Evolutionary conservation across 2,113 vertebrate genomes (phyloP).

Genomic region (Egretta garzetta): DNA sequence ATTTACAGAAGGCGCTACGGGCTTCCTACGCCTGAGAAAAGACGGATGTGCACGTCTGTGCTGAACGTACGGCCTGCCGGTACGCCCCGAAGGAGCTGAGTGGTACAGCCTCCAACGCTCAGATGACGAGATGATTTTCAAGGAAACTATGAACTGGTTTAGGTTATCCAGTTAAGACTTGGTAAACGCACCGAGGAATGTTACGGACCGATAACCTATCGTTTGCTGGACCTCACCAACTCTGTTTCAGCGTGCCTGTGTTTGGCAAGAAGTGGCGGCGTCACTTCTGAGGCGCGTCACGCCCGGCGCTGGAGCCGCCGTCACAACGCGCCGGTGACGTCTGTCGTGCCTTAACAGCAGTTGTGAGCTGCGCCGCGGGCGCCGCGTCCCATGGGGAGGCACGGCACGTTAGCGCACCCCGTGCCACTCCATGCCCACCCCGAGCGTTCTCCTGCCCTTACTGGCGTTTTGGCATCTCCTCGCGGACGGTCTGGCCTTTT

Average conservation of each 20-base stretch:
- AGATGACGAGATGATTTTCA: accelerated
- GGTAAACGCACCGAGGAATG: accelerated
- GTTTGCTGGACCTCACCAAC: background rate
- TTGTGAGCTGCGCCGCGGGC: accelerated
- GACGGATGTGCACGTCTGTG: background rate
- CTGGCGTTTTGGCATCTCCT: background rate
- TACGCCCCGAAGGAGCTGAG: background rate
- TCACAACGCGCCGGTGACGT: background rate
- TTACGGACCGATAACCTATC: accelerated
- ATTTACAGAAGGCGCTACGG: background rate
- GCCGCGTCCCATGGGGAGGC: accelerated
- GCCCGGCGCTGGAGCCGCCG: background rate
- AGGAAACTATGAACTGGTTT: background rate
- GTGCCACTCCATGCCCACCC: background rate
- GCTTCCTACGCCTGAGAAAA: accelerated
- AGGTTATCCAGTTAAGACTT: background rate
- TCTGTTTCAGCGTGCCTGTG: accelerated
- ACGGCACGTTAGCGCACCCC: background rate
- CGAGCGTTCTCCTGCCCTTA: background rate
- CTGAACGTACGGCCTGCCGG: accelerated
- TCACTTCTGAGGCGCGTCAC: accelerated
- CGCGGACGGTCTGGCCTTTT: background rate
- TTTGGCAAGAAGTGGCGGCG: no score
- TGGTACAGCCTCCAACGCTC: background rate
- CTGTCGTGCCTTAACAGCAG: background rate